Evolutionary conservation across 2,888 invertebrate species (phyloP).

Genomic region (Drosophila prolongata): DNA sequence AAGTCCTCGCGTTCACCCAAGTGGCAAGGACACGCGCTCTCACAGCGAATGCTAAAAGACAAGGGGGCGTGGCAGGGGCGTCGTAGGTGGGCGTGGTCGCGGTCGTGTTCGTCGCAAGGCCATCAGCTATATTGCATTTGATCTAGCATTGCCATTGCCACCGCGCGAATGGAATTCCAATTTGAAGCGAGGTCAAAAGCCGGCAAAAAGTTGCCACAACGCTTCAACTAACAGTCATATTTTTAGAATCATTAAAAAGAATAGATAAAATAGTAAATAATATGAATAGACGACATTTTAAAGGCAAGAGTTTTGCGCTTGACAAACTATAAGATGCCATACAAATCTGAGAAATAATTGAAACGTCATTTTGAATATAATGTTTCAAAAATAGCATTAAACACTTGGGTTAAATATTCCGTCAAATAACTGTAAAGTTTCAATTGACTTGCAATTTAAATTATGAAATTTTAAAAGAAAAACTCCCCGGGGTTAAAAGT

Average conservation of each 20-base stretch:
- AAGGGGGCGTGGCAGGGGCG: slow-evolving; percentile 1
- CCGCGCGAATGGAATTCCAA: slow-evolving; percentile 17
- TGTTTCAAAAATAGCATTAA: too few species aligned
- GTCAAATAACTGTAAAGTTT: not conserved
- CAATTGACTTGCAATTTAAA: slow-evolving; percentile 14
- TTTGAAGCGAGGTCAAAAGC: slow-evolving; percentile 19
- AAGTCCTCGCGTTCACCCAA: slow-evolving; percentile 45
- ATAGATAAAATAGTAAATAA: not conserved
- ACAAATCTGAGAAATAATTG: too few species aligned
- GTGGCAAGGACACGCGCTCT: slow-evolving; percentile 53
- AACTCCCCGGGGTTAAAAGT: not conserved
- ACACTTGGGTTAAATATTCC: too few species aligned
- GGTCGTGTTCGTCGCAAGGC: slow-evolving; percentile 16
- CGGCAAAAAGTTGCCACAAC: not conserved
- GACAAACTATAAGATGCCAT: too few species aligned
- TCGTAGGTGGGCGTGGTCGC: slow-evolving; percentile 2
- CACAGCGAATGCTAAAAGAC: not conserved
- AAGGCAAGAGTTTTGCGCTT: too few species aligned
- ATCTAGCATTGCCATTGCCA: slow-evolving; percentile 24
- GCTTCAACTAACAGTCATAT: not conserved
- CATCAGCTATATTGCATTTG: slow-evolving; percentile 19
- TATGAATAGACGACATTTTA: not conserved
- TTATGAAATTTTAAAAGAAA: slow-evolving; percentile 17
- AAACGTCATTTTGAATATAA: too few species aligned
- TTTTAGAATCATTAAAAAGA: not conserved